Percentiles rank a stretch among this genome's conserved stretches.
Conservation (phyloP, 2,888 invertebrate genomes). For the Oxycera nigricornis region DNA sequence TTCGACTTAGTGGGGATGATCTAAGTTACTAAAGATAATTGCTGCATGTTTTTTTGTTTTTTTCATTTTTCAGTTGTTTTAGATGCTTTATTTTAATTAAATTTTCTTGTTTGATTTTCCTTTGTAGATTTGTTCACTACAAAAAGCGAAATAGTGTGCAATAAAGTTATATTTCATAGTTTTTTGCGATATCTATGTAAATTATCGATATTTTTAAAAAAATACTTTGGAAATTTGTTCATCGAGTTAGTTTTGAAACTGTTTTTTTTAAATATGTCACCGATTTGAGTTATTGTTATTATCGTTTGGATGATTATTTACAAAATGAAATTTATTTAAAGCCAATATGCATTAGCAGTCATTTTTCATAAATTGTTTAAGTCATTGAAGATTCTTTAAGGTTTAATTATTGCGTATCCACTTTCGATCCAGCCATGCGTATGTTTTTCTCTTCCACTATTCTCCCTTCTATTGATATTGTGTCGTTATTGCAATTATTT, state of each 20-base stretch:
- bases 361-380: too few relatives aligned
- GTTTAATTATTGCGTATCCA: too few relatives aligned
- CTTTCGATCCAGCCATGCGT: too few relatives aligned
- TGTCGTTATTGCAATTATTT: not conserved
- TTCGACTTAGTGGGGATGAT: not conserved
- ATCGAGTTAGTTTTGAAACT: not conserved
- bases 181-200: not conserved
- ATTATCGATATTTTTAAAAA: constrained; percentile 4
- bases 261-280: not conserved
- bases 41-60: not conserved
- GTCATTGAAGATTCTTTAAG: too few relatives aligned
- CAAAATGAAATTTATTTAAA: not conserved
- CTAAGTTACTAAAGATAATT: constrained; percentile 13
- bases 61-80: not conserved
- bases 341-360: too few relatives aligned
- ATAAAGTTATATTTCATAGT: not conserved
- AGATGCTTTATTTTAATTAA: not conserved
- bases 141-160: constrained; percentile 30
- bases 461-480: not conserved
- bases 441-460: not conserved
- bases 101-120: not conserved
- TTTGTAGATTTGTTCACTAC: constrained; percentile 14
- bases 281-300: not conserved
- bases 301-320: not conserved
- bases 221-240: constrained; percentile 25